Evolutionary conservation across 2,888 invertebrate species (phyloP).

Genomic region (Ophraella communa): DNA sequence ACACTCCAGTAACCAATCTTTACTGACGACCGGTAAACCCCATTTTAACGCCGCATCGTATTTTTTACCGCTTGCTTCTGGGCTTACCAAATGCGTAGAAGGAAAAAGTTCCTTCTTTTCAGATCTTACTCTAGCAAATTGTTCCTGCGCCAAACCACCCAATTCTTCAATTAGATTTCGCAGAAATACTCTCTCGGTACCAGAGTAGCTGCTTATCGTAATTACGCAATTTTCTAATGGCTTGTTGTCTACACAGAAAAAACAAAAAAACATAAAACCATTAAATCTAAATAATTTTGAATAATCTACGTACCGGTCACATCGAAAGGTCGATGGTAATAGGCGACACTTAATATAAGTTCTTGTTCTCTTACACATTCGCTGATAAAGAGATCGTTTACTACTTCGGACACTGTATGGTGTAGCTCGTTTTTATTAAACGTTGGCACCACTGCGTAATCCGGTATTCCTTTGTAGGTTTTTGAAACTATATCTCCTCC

Average conservation of each 20-base stretch:
- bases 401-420: slow-evolving; percentile 65
- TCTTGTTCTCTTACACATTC: slow-evolving; percentile 69
- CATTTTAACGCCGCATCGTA: slow-evolving; percentile 84
- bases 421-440: slow-evolving; percentile 61
- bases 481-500: slow-evolving; percentile 64
- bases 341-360: slow-evolving; percentile 65
- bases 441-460: slow-evolving; percentile 71
- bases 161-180: slow-evolving; percentile 72
- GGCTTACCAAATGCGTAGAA: slow-evolving; percentile 84
- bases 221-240: slow-evolving; percentile 76
- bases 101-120: slow-evolving; percentile 61
- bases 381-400: slow-evolving; percentile 76
- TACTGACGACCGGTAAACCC: slow-evolving; percentile 80
- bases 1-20: slow-evolving; percentile 79
- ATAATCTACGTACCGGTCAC: slow-evolving; percentile 16
- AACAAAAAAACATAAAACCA: slow-evolving; percentile 44
- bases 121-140: slow-evolving; percentile 67
- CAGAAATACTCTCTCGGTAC: slow-evolving; percentile 76
- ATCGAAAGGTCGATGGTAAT: slow-evolving; percentile 74
- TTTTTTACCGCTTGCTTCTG: slow-evolving; percentile 77
- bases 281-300: slow-evolving; percentile 1
- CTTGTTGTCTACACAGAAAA: slow-evolving; percentile 48
- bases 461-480: slow-evolving; percentile 64
- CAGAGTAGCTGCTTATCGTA: slow-evolving; percentile 79
- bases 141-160: slow-evolving; percentile 72